Percentiles rank a stretch among this genome's conserved stretches.
phyloP scores from a whole-genome alignment of 2,113 vertebrate species.

The Festucalex cinctus region DNA sequence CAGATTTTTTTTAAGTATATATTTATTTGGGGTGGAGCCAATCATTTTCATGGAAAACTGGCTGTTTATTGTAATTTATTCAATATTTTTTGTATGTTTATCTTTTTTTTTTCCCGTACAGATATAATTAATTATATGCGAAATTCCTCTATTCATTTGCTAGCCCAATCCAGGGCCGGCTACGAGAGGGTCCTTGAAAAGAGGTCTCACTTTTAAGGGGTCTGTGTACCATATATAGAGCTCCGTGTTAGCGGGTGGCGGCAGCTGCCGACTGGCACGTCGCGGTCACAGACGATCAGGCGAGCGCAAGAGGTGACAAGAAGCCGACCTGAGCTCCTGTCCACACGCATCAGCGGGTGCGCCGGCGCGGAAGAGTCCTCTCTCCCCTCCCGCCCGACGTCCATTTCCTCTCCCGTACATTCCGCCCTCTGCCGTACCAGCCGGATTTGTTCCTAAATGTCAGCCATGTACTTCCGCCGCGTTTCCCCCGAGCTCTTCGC shows the following conservation, averaged over 20 bases:
- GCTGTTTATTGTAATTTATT: no score
- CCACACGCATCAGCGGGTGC: slow-evolving; percentile 62
- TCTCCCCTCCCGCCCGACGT: slow-evolving; percentile 55
- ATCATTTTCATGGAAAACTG: no score
- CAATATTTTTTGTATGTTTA: no score
- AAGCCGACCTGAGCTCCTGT: slow-evolving; percentile 73
- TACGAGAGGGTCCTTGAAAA: no score
- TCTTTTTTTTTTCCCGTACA: no score
- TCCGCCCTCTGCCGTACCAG: slow-evolving; percentile 16
- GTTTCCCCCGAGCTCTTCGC: not conserved
- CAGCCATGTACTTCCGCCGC: slow-evolving; percentile 23
- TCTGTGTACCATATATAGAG: slow-evolving; percentile 1
- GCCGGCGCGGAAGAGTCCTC: slow-evolving; percentile 58
- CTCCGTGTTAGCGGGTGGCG: slow-evolving; percentile 41
- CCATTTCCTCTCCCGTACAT: slow-evolving; percentile 25
- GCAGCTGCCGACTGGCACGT: slow-evolving; percentile 64
- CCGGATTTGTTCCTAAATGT: slow-evolving; percentile 46
- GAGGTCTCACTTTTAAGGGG: not conserved
- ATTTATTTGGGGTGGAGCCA: no score
- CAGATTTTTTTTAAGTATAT: no score
- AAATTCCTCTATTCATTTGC: no score
- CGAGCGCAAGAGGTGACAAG: slow-evolving; percentile 58
- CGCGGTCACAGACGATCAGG: slow-evolving; percentile 63
- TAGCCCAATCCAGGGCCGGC: no score
- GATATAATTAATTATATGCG: no score